A percentile compares a stretch with the other conserved stretches of the same genome.
Evolutionary conservation across 2,113 vertebrate species (phyloP).

Genomic region (Dasypus novemcinctus): DNA sequence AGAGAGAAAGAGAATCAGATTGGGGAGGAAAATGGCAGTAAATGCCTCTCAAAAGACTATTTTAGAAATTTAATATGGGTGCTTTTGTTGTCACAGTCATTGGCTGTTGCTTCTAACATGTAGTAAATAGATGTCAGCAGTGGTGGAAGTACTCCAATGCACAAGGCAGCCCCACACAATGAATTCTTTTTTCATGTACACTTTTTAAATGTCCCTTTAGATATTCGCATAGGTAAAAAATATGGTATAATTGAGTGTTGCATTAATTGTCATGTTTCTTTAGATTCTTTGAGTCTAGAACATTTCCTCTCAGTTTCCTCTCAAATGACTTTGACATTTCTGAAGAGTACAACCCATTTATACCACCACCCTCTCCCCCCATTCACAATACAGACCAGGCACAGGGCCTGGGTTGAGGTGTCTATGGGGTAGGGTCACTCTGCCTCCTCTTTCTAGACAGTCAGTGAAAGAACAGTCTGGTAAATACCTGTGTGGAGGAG

Average conservation of each 20-base stretch:
- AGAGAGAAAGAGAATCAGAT: neutral
- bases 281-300: neutral
- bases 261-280: neutral
- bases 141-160: neutral
- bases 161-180: neutral
- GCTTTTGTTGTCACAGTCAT: neutral
- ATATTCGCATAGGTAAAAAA: neutral
- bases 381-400: no score
- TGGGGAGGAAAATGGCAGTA: neutral
- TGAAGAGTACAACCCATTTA: neutral
- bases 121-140: neutral
- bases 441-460: no score
- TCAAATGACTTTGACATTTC: neutral
- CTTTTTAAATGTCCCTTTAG: neutral
- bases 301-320: neutral
- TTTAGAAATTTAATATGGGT: neutral
- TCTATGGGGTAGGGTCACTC: no score
- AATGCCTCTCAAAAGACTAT: neutral
- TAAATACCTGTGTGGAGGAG: no score
- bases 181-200: no score
- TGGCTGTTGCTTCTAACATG: neutral
- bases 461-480: no score
- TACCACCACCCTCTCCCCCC: no score
- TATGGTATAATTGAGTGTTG: neutral
- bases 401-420: no score